Conservation (phyloP, 2,113 vertebrate species). For the Potamarius usumacintae region DNA sequence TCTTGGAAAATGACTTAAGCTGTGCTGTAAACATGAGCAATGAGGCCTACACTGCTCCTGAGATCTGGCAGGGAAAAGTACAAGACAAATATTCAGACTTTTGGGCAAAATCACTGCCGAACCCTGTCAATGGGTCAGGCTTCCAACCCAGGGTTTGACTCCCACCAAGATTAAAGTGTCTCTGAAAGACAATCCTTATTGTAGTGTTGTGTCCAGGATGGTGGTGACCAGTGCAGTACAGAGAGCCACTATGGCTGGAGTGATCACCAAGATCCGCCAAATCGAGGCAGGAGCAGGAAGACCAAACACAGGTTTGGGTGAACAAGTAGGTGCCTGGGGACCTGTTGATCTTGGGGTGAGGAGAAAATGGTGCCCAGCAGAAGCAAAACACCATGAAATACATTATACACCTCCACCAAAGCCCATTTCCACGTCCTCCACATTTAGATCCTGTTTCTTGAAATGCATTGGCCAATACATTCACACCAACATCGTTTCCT, state of each 20-base stretch:
- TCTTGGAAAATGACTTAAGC: conserved; percentile 62
- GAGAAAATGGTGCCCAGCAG: conserved; percentile 1
- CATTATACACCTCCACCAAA: too few species aligned
- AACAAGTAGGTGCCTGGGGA: not conserved
- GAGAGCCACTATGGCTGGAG: conserved; percentile 59
- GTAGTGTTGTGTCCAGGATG: conserved; percentile 63
- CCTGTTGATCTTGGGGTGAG: not conserved
- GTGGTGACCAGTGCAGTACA: conserved; percentile 52
- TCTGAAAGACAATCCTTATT: conserved; percentile 62
- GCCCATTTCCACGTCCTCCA: not conserved
- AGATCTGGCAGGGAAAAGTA: conserved; percentile 59
- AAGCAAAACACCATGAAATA: not conserved
- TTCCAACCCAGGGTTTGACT: conserved; percentile 60
- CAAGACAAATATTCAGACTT: conserved; percentile 70
- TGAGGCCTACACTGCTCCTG: conserved; percentile 70
- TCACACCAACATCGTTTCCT: conserved; percentile 28
- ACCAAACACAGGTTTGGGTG: not conserved
- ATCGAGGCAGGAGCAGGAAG: conserved; percentile 16
- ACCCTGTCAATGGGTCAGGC: conserved; percentile 64
- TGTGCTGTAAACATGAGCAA: conserved; percentile 70
- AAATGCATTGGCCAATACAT: not conserved
- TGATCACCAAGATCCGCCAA: conserved; percentile 63
- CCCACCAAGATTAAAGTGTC: conserved; percentile 63
- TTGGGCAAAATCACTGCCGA: conserved; percentile 76
- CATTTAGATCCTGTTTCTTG: not conserved